Conservation (phyloP, 1,140 invertebrate species). For the Drosophila pectinifera region DNA sequence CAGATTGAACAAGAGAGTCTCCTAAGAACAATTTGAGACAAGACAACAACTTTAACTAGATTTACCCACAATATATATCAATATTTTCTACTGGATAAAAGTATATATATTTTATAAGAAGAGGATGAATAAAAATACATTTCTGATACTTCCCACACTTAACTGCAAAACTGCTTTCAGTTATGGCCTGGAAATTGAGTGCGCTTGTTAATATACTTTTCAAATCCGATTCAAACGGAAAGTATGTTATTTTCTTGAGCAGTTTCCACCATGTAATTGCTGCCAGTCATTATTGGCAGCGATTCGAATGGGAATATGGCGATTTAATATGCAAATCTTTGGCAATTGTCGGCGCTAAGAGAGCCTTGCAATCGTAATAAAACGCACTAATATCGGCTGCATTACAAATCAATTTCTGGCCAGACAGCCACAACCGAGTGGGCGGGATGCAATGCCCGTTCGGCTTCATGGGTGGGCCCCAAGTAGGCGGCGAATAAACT, state of each 20-base stretch:
- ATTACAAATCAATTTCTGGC: conserved; percentile 67
- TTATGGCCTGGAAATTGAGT: background rate
- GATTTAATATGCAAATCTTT: conserved; percentile 33
- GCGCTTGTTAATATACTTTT: conserved; percentile 2
- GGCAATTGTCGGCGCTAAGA: conserved; percentile 28
- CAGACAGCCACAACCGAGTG: conserved; percentile 7
- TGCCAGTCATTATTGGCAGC: conserved; percentile 6
- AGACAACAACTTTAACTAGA: too few relatives aligned
- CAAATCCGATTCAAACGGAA: background rate
- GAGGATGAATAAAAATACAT: too few relatives aligned
- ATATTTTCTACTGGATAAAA: too few relatives aligned
- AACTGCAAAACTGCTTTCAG: background rate
- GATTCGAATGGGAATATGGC: background rate
- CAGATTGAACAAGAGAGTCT: background rate
- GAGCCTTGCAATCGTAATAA: conserved; percentile 37
- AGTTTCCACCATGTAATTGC: conserved; percentile 1
- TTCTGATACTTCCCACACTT: background rate
- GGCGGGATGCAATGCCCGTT: conserved; percentile 44
- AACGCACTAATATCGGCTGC: conserved; percentile 45
- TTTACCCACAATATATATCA: too few relatives aligned
- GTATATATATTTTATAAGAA: too few relatives aligned
- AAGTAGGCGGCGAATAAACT: conserved; percentile 44
- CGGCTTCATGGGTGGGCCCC: conserved; percentile 40
- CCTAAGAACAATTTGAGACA: background rate
- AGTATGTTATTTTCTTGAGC: conserved; percentile 11